Percentiles rank a stretch among this genome's conserved stretches.
These are phyloP conservation scores for Phataginus tricuspis DNA, from an alignment of 2,797 vertebrate genomes.

Conservation along the genomic window DNA sequence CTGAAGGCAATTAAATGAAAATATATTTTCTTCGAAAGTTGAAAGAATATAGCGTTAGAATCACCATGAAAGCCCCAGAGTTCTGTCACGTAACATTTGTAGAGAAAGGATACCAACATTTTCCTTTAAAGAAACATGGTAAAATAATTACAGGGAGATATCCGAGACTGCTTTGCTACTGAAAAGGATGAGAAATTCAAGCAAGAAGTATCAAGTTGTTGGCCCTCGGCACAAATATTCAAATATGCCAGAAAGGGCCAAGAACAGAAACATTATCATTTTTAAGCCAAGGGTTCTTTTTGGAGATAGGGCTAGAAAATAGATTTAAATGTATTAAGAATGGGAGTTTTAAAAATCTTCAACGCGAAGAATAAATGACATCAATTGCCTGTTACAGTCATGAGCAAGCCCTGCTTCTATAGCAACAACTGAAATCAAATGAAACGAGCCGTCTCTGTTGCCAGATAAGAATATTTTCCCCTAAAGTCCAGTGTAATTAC, in stretches of 20 bases:
- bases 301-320: neutral
- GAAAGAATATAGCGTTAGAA: constrained; percentile 55
- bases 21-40: constrained; percentile 22
- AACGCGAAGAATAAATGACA: neutral
- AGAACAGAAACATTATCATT: neutral
- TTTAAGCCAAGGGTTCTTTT: neutral
- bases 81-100: neutral
- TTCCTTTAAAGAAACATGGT: constrained; percentile 5
- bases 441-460: neutral
- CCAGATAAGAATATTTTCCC: neutral
- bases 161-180: constrained; percentile 34
- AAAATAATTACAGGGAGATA: constrained; percentile 35
- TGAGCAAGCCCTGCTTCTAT: neutral
- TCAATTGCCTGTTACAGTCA: neutral
- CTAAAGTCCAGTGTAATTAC: neutral
- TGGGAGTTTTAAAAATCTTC: neutral
- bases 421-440: neutral
- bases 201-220: neutral
- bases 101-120: neutral
- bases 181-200: constrained; percentile 23
- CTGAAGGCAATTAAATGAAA: constrained; percentile 38
- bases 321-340: neutral
- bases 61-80: neutral
- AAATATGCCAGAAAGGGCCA: neutral
- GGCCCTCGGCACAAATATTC: neutral